phyloP scores from a whole-genome alignment of 2,797 vertebrate species.

The Parauchenoglanis ngamensis region DNA sequence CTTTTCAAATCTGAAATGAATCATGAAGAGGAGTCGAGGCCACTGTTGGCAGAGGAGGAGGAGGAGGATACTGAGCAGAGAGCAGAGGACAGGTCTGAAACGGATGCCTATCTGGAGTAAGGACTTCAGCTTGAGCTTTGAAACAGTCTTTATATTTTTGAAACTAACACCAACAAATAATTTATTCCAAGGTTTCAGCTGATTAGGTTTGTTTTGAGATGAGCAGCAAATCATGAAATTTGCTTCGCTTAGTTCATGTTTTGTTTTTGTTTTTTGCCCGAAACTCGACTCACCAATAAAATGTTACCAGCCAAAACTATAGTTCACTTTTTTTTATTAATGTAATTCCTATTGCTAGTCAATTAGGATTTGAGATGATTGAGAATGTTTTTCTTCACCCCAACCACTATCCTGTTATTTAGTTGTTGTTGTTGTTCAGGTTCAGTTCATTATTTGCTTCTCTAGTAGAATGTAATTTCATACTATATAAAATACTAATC shows the following conservation, averaged over 20 bases:
- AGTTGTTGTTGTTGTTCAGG: neutral
- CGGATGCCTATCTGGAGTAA: conserved; percentile 74
- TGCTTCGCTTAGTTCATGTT: no score
- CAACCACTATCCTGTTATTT: neutral
- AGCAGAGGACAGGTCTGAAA: conserved; percentile 63
- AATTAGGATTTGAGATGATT: neutral
- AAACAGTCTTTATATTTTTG: neutral
- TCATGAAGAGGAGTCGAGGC: conserved; percentile 65
- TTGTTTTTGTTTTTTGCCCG: neutral
- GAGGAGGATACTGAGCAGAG: conserved; percentile 52
- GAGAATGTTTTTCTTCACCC: neutral
- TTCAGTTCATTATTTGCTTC: neutral
- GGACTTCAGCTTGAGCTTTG: conserved; percentile 18
- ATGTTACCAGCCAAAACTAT: no score
- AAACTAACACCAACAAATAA: no score
- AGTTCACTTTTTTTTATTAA: neutral
- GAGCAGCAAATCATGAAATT: neutral
- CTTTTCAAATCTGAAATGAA: conserved; percentile 60
- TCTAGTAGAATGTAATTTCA: neutral
- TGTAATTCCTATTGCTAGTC: neutral
- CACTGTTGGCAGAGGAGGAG: conserved; percentile 64
- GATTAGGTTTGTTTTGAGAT: neutral
- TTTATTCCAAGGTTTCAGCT: neutral
- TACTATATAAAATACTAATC: neutral
- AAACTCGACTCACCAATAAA: neutral